Conservation (phyloP, 2,113 vertebrate species). For the Hippocampus zosterae region DNA sequence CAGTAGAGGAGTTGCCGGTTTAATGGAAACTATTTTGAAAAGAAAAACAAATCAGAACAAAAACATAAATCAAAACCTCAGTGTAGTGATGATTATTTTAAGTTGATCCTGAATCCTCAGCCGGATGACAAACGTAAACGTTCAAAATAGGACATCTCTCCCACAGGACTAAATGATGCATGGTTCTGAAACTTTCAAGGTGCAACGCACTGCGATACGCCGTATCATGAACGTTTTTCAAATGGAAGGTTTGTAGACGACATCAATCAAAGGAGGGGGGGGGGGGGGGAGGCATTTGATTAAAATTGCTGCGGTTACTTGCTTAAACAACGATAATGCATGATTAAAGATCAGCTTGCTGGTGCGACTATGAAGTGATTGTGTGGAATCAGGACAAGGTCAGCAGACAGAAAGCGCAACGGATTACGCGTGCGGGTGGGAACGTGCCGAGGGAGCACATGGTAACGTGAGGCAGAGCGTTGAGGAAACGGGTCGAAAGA, state of each 20-base stretch:
- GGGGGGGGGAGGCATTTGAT: constrained; percentile 22
- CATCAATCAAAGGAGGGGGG: constrained; percentile 7
- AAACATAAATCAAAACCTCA: constrained; percentile 8
- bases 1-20: too few species aligned
- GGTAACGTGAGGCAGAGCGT: constrained; percentile 8
- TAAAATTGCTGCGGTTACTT: constrained; percentile 7
- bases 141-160: constrained; percentile 7
- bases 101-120: neutral
- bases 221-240: constrained; percentile 1
- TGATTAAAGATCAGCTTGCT: constrained; percentile 47
- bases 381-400: constrained; percentile 49
- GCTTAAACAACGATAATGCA: constrained; percentile 47
- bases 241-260: neutral
- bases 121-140: neutral
- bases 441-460: constrained; percentile 36
- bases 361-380: constrained; percentile 33
- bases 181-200: neutral
- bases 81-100: neutral
- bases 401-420: constrained; percentile 17
- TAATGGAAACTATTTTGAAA: neutral
- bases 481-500: constrained; percentile 12
- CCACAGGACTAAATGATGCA: neutral
- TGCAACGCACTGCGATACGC: constrained; percentile 1
- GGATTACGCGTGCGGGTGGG: constrained; percentile 50
- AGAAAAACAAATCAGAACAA: neutral